Evolutionary conservation across 2,797 vertebrate genomes (phyloP), one percentile per base, ranked within the genome.

Genomic region (Rhinella marina): DNA sequence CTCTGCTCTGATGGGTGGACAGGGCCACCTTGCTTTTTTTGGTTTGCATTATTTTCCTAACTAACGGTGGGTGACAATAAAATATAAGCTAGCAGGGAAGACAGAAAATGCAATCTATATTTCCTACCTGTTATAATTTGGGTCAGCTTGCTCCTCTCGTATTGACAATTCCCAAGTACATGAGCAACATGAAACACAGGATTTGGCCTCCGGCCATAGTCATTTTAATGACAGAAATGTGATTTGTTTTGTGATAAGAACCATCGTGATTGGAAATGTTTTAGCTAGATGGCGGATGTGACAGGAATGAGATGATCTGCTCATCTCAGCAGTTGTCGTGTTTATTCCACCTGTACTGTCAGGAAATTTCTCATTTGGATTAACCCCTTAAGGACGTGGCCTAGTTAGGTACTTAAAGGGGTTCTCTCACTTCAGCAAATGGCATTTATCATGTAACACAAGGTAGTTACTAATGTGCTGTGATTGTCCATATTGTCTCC

Each of bases 191-290:
- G 87, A 83, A 78, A 41, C 52, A 9, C 79, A 77, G 79, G 68
- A 59, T 81, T 59, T 85, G 73, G 84, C 84, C 84, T 77, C 84
- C 66, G 41, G 84, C 84, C 59, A 85, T 85, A 62, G 57, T 64
- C 84, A 85, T 85, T 85, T 66, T 85, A 85, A 85, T 85, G 84
- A 85, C 84, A 85, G 75, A 85, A 85, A 85, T 85, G 73, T 85
- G 84, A 85, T 85, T 85, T 85, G 84, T 78, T 77, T 85, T 77
- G 57, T 85, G 84, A 85, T 85, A 78, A 64, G 84, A 78, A 64
- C 72, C 57, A 14, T 73, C 83, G 32, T 78, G 84, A 29, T 85
- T 85, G 84, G 59, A 85, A 85, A 85, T 64, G 75, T 85, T 85
- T 85, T 85, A 77, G 73, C 84, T 27, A 66, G 73, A 62, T 17